Evolutionary conservation across 1,140 invertebrate genomes (phyloP), one percentile per base, ranked within the genome.

Genomic region (Drosophila ambigua): DNA sequence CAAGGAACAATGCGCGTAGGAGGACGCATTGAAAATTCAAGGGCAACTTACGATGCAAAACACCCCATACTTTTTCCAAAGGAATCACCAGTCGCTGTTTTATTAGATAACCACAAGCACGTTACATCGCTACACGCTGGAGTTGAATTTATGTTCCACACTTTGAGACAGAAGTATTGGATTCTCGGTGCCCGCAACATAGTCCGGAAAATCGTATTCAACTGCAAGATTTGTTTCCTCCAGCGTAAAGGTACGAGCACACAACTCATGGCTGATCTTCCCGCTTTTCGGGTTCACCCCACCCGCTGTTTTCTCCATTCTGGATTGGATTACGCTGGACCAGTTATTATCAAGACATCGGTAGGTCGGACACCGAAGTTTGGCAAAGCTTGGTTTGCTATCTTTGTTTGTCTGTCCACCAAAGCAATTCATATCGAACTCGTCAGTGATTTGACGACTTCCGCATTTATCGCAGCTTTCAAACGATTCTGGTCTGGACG

Each of bases 201-300:
- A 4, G 20, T 58, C 23, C 55, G 55, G 0, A 46, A 58, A 16
- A 13, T n/a, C 15, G 55, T 58, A 51, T 51, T 31, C 28, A 31
- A 28, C 28, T 51, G 49, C 7, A 51, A n/a, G 28, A 51, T 5
- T 31, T 51, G 49, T 4, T 55, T 55, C 2, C 24, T 26, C 4
- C 11, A 41, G 16, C 16, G 11, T n/a, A 15, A 23, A 15, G 8
- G 11, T 9, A 26, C 39, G 20, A 55, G 23, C 4, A 41, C 39
- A 41, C 13, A 43, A 43, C 23, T 43, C 5, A 24, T 50, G n/a
- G 20, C 20, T 4, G 8, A 24, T 43, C 20, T 43, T 24, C 20
- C 39, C n/a, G 35, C 20, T 20, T 20, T 20, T 20, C 20, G 20
- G 20, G 20, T 20, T 20, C 20, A 20, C 1, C 20, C 20, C 20